A percentile compares a stretch with the other conserved stretches of the same genome.
Evolutionary conservation across 2,797 vertebrate genomes (phyloP).

Genomic region (Alauda arvensis): DNA sequence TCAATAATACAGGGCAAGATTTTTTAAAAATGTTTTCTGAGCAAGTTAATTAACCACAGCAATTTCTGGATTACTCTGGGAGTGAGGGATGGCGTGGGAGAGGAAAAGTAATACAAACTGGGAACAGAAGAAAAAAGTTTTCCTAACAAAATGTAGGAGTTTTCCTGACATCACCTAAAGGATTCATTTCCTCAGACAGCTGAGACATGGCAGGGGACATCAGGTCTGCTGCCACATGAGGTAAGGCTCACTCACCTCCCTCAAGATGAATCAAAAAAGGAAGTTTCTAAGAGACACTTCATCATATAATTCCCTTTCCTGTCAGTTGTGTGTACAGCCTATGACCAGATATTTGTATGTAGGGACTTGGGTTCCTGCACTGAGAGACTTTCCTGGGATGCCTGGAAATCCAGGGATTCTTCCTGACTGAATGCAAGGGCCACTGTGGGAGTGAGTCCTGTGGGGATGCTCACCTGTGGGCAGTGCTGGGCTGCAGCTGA

Average conservation of each 20-base stretch:
- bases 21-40: background rate
- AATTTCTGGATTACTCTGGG: background rate
- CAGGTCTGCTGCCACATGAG: background rate
- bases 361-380: background rate
- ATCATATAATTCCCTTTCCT: background rate
- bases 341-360: background rate
- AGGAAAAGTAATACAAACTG: background rate
- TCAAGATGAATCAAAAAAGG: background rate
- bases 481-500: background rate
- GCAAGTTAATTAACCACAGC: background rate
- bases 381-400: background rate
- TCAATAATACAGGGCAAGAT: background rate
- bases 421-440: background rate
- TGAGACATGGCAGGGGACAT: background rate
- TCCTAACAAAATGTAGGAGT: background rate
- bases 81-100: rapidly evolving
- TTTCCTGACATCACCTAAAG: background rate
- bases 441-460: background rate
- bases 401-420: background rate
- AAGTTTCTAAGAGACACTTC: background rate
- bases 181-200: background rate
- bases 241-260: background rate
- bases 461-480: rapidly evolving
- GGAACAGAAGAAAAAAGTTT: background rate
- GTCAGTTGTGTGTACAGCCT: background rate